Evolutionary conservation across 2,113 vertebrate species (phyloP).

Genomic region (Carassius auratus): DNA sequence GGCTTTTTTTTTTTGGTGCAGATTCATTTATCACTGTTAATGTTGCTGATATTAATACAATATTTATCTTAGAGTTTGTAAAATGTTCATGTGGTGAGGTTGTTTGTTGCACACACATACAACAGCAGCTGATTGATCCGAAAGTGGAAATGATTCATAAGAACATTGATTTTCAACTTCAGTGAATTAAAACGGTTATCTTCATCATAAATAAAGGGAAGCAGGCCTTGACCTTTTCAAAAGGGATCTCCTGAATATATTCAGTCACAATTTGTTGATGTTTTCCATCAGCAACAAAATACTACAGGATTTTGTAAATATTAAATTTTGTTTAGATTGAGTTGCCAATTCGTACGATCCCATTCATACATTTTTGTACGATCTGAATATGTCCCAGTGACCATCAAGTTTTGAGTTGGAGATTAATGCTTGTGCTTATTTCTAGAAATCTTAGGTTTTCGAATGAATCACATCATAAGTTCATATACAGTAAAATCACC

Average conservation of each 20-base stretch:
- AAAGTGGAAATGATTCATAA: not conserved
- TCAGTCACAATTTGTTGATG: not conserved
- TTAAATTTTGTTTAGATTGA: not conserved
- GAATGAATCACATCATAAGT: no score
- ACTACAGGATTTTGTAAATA: not conserved
- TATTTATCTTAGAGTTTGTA: not conserved
- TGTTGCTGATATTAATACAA: not conserved
- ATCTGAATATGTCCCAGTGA: not conserved
- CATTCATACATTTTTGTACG: no score
- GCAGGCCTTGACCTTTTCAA: not conserved
- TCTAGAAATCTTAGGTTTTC: no score
- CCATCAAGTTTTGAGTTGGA: no score
- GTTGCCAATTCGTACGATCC: not conserved
- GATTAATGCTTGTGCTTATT: no score
- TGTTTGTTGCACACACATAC: not conserved
- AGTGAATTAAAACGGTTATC: not conserved
- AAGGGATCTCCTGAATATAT: not conserved
- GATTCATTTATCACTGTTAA: not conserved
- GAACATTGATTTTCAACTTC: not conserved
- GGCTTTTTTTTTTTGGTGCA: not conserved
- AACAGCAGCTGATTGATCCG: not conserved
- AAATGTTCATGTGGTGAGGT: conserved; percentile 26
- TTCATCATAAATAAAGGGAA: not conserved
- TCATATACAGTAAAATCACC: no score
- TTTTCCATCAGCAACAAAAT: not conserved